Percentiles rank a stretch among this genome's conserved stretches.
These are phyloP conservation scores for Delphinus delphis DNA, from an alignment of 2,113 vertebrate species.

Conservation along the genomic window DNA sequence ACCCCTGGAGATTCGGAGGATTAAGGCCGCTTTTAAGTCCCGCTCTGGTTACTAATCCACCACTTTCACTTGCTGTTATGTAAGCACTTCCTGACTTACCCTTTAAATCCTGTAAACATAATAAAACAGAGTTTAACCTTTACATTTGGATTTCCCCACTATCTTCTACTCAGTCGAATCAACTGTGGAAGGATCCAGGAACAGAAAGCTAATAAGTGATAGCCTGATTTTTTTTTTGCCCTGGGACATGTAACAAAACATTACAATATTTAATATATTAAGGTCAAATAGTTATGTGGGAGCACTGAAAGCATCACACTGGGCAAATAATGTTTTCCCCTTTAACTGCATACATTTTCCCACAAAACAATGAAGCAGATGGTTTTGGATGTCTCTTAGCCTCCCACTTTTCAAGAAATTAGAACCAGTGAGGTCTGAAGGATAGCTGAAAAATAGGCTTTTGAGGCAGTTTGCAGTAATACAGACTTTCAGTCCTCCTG, in stretches of 20 bases:
- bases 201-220: slow-evolving; percentile 88
- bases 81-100: slow-evolving; percentile 90
- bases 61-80: slow-evolving; percentile 93
- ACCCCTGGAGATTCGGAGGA: slow-evolving; percentile 94
- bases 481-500: not conserved
- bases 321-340: slow-evolving; percentile 78
- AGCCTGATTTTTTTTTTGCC: slow-evolving; percentile 78
- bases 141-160: slow-evolving; percentile 90
- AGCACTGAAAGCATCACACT: slow-evolving; percentile 64
- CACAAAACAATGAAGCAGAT: slow-evolving; percentile 84
- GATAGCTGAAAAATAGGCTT: slow-evolving; percentile 70
- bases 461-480: not conserved
- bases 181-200: slow-evolving; percentile 83
- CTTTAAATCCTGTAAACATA: slow-evolving; percentile 90
- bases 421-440: slow-evolving; percentile 68
- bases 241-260: slow-evolving; percentile 86
- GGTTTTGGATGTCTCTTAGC: slow-evolving; percentile 47
- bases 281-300: slow-evolving; percentile 81
- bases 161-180: slow-evolving; percentile 83
- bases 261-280: slow-evolving; percentile 88
- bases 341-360: slow-evolving; percentile 78
- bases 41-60: slow-evolving; percentile 89
- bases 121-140: slow-evolving; percentile 91
- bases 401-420: slow-evolving; percentile 68
- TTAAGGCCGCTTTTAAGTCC: slow-evolving; percentile 93